Percentiles rank a stretch among this genome's conserved stretches.
These are phyloP conservation scores for Eupristina koningsbergeri DNA, from an alignment of 1,140 invertebrate genomes.

Conservation along the genomic window DNA sequence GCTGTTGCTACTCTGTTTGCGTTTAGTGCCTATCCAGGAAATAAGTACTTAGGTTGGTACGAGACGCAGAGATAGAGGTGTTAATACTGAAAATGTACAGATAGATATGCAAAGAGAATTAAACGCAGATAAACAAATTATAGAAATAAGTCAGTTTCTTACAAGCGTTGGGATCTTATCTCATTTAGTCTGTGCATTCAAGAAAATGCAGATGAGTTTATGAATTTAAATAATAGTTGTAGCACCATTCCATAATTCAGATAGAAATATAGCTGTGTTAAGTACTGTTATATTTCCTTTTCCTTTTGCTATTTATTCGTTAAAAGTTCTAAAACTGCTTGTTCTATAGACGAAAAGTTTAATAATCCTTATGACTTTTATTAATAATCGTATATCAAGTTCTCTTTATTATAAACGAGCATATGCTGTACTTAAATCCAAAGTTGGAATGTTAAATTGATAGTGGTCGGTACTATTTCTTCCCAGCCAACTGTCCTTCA, in stretches of 20 bases:
- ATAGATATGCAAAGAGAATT: background rate
- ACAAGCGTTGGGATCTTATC: background rate
- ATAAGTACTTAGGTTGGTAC: background rate
- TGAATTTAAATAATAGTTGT: background rate
- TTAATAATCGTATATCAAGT: too few species aligned
- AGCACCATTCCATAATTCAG: background rate
- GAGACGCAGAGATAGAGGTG: background rate
- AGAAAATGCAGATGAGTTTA: background rate
- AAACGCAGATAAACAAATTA: background rate
- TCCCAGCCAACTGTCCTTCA: too few species aligned
- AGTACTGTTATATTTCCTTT: background rate
- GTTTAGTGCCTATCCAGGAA: background rate
- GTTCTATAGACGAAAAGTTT: too few species aligned
- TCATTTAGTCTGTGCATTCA: too few species aligned
- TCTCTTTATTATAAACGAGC: too few species aligned
- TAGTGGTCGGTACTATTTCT: too few species aligned
- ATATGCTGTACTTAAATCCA: too few species aligned
- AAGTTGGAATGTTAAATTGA: too few species aligned
- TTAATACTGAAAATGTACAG: too few species aligned
- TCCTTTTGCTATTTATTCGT: too few species aligned
- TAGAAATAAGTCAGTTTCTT: background rate
- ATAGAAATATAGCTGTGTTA: background rate
- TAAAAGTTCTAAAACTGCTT: too few species aligned
- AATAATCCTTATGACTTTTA: too few species aligned
- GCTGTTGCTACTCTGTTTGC: background rate